Evolutionary conservation across 2,888 invertebrate genomes (phyloP).

Genomic region (Lithophane leautieri): DNA sequence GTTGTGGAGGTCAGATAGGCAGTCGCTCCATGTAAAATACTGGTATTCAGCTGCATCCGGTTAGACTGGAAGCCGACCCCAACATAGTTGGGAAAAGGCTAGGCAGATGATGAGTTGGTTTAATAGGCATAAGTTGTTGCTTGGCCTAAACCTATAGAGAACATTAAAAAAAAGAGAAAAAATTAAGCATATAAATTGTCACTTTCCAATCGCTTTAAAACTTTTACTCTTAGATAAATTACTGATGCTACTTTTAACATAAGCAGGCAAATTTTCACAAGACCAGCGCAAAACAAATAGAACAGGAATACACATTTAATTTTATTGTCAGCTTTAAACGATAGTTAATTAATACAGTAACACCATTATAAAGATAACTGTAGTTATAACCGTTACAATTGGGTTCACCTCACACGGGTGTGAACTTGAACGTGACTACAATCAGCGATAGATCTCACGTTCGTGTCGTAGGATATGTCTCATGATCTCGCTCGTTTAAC

Average conservation of each 20-base stretch:
- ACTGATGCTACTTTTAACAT: neutral
- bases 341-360: slow-evolving; percentile 28
- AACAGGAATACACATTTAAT: neutral
- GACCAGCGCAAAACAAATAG: neutral
- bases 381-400: slow-evolving; percentile 34
- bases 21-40: too few relatives aligned
- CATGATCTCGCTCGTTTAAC: slow-evolving; percentile 54
- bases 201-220: neutral
- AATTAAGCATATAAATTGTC: neutral
- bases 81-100: too few relatives aligned
- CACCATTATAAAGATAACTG: slow-evolving; percentile 34
- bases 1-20: too few relatives aligned
- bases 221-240: neutral
- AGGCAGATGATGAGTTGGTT: too few relatives aligned
- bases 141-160: too few relatives aligned
- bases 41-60: too few relatives aligned
- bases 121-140: too few relatives aligned
- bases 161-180: too few relatives aligned
- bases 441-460: slow-evolving; percentile 46
- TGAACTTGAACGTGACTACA: slow-evolving; percentile 64
- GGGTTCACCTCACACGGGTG: slow-evolving; percentile 49
- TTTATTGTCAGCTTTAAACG: neutral
- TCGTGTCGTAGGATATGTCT: slow-evolving; percentile 53
- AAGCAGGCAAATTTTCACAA: neutral
- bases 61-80: too few relatives aligned